Percentiles rank a stretch among this genome's conserved stretches.
Evolutionary conservation across 2,888 invertebrate species (phyloP).

Genomic region (Sinohyriopsis cumingii): DNA sequence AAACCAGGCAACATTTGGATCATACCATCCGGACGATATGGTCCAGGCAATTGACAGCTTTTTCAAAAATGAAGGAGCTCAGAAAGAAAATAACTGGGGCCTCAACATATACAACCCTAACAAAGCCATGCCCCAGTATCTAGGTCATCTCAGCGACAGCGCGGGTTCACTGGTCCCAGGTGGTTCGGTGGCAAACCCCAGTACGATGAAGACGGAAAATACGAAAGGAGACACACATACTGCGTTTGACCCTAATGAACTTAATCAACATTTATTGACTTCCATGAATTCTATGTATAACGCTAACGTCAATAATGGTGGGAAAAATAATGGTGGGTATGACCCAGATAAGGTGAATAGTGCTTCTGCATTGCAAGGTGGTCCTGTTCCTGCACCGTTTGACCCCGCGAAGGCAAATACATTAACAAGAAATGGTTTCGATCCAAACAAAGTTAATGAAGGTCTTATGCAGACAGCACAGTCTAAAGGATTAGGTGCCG

Average conservation of each 20-base stretch:
- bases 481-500: too few relatives aligned
- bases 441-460: too few relatives aligned
- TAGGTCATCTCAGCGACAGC: constrained; percentile 12
- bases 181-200: neutral
- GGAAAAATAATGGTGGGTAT: too few relatives aligned
- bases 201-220: neutral
- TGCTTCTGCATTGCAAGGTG: too few relatives aligned
- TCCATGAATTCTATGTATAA: neutral
- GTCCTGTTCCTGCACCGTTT: too few relatives aligned
- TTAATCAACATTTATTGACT: constrained; percentile 21
- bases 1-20: constrained; percentile 30
- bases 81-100: constrained; percentile 19
- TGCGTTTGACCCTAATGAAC: constrained; percentile 20
- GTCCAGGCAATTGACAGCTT: constrained; percentile 21
- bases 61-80: constrained; percentile 11
- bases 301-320: too few relatives aligned
- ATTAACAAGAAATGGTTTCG: too few relatives aligned
- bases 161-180: constrained; percentile 3
- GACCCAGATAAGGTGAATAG: too few relatives aligned
- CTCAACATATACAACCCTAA: constrained; percentile 32
- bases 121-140: constrained; percentile 23
- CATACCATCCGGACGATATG: constrained; percentile 36
- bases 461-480: too few relatives aligned
- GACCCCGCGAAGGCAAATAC: too few relatives aligned
- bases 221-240: too few relatives aligned